Evolutionary conservation across 2,888 invertebrate genomes (phyloP).

Genomic region (Dusona sp.): DNA sequence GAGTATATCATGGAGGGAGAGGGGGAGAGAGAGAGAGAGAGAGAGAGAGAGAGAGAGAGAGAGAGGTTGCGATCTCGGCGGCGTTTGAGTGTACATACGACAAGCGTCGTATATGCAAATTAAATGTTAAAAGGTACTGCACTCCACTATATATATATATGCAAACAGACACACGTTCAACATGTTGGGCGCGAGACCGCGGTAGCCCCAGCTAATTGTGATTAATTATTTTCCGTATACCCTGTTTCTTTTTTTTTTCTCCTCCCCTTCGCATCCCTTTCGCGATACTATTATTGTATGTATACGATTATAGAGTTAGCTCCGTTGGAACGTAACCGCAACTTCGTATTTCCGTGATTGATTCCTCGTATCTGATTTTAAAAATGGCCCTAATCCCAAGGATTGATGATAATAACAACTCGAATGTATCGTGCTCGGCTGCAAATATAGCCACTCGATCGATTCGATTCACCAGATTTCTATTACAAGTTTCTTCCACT

Average conservation of each 20-base stretch:
- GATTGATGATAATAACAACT: conserved; percentile 1
- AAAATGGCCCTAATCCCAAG: not conserved
- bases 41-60: not conserved
- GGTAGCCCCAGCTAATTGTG: conserved; percentile 69
- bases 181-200: conserved; percentile 33
- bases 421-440: not conserved
- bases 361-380: conserved; percentile 4
- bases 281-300: not conserved
- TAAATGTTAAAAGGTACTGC: conserved; percentile 72
- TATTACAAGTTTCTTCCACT: not conserved
- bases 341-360: not conserved
- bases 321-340: not conserved
- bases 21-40: not conserved
- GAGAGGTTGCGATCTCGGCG: not conserved
- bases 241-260: conserved; percentile 1
- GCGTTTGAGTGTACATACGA: conserved; percentile 14
- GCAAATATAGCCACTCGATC: not conserved
- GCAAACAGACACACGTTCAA: not conserved
- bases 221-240: conserved; percentile 71
- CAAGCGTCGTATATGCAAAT: conserved; percentile 71
- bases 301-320: not conserved
- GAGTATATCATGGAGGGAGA: not conserved
- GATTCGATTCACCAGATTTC: not conserved
- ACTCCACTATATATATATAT: conserved; percentile 67
- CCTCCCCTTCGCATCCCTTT: not conserved